phyloP scores from a whole-genome alignment of 1,140 invertebrate genomes.

The Bombus picipes region DNA sequence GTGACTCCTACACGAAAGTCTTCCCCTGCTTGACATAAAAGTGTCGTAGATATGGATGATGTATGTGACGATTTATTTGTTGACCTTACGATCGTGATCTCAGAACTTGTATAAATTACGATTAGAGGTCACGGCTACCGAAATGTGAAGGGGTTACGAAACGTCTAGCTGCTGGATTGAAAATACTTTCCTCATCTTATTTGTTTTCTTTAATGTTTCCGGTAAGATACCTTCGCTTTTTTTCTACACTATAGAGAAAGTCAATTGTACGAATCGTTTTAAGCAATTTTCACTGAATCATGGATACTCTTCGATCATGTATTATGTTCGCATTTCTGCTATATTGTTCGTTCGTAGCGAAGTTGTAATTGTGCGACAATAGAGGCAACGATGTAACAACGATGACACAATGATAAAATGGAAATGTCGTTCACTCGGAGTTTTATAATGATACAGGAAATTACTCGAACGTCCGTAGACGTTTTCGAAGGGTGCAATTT shows the following conservation, averaged over 20 bases:
- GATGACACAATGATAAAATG: neutral
- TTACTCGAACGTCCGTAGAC: neutral
- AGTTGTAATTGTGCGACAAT: neutral
- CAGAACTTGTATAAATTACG: constrained; percentile 33
- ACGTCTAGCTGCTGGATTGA: neutral
- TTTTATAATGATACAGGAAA: constrained; percentile 22
- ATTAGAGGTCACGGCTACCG: constrained; percentile 6
- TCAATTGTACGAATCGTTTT: too few species aligned
- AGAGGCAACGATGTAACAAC: neutral
- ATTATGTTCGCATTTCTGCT: too few species aligned
- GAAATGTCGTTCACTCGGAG: neutral
- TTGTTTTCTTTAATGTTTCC: neutral
- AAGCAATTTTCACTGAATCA: too few species aligned
- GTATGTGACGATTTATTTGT: constrained; percentile 18
- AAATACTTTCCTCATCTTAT: neutral
- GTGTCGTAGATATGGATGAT: constrained; percentile 25
- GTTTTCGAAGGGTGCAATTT: neutral
- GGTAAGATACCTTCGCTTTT: neutral
- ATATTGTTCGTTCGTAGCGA: too few species aligned
- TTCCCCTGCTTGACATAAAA: constrained; percentile 9
- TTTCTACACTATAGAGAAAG: too few species aligned
- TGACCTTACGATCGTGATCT: constrained; percentile 12
- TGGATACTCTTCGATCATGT: too few species aligned
- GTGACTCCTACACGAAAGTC: constrained; percentile 11
- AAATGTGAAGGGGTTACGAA: neutral